Conservation (phyloP, 2,797 vertebrate genomes). For the Epinephelus malabaricus region DNA sequence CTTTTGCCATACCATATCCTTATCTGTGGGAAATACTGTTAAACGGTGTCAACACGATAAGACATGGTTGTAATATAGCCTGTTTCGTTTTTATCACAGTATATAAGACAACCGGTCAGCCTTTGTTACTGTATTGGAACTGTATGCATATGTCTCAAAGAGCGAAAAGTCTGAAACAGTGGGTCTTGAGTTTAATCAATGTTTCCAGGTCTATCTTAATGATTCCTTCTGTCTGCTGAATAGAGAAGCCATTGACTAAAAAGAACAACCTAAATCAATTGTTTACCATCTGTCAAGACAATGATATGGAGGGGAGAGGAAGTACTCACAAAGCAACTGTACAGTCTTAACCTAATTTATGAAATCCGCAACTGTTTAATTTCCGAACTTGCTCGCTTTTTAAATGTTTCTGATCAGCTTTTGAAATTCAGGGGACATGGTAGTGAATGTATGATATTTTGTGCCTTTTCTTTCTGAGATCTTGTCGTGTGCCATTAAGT, state of each 20-base stretch:
- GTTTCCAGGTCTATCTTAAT: constrained; percentile 41
- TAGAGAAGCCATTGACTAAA: constrained; percentile 30
- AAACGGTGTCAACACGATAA: constrained; percentile 10
- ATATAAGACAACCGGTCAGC: constrained; percentile 11
- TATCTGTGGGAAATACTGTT: constrained; percentile 27
- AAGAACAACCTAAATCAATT: constrained; percentile 39
- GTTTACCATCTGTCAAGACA: constrained; percentile 46
- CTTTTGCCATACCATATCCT: not conserved
- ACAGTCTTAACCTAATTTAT: constrained; percentile 53
- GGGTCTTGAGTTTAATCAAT: constrained; percentile 39
- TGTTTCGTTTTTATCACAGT: not conserved
- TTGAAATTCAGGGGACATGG: constrained; percentile 77
- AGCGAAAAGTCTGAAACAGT: constrained; percentile 14
- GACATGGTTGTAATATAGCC: constrained; percentile 18
- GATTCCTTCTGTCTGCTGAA: constrained; percentile 49
- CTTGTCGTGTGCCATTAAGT: constrained; percentile 67
- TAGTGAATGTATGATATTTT: constrained; percentile 78
- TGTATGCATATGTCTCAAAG: constrained; percentile 7
- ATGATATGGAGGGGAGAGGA: constrained; percentile 19
- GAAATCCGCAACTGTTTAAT: constrained; percentile 55
- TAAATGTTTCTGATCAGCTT: constrained; percentile 72
- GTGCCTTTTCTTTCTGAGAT: constrained; percentile 74
- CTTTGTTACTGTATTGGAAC: constrained; percentile 16
- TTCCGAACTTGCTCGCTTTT: constrained; percentile 56
- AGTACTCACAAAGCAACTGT: constrained; percentile 54